These are phyloP conservation scores for Frieseomelitta varia DNA, from an alignment of 1,140 invertebrate genomes.

Conservation along the genomic window DNA sequence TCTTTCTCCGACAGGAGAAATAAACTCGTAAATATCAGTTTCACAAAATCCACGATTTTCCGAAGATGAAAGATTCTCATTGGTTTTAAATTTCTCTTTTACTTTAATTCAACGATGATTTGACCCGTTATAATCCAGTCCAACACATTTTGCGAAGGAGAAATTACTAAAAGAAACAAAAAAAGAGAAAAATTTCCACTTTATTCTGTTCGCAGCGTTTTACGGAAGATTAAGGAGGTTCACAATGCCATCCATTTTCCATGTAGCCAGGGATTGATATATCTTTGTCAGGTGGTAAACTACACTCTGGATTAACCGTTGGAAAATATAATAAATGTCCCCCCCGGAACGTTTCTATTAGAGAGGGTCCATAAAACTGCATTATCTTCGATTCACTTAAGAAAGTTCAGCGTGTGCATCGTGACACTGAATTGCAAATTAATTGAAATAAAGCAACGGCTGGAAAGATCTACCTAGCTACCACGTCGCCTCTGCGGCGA, in stretches of 20 bases:
- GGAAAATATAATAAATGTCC: neutral
- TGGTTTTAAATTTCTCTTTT: neutral
- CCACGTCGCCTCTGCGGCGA: neutral
- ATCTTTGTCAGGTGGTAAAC: neutral
- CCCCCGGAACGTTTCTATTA: neutral
- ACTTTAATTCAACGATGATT: neutral
- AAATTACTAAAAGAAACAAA: neutral
- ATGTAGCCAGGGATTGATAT: neutral
- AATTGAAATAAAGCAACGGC: neutral
- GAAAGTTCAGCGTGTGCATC: neutral
- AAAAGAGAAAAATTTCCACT: neutral
- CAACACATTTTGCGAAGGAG: neutral
- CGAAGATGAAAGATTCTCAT: neutral
- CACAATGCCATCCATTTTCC: neutral
- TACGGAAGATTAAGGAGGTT: neutral
- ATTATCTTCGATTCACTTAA: neutral
- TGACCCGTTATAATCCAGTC: neutral
- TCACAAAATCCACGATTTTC: neutral
- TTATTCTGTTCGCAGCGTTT: neutral
- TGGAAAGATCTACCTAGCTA: neutral
- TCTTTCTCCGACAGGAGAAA: neutral
- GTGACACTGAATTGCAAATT: neutral
- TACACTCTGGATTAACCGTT: neutral
- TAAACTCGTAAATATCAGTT: neutral
- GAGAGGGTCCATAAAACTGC: neutral